Percentiles rank a stretch among this genome's conserved stretches.
Evolutionary conservation across 2,888 invertebrate genomes (phyloP).

Genomic region (Bedellia somnulentella): DNA sequence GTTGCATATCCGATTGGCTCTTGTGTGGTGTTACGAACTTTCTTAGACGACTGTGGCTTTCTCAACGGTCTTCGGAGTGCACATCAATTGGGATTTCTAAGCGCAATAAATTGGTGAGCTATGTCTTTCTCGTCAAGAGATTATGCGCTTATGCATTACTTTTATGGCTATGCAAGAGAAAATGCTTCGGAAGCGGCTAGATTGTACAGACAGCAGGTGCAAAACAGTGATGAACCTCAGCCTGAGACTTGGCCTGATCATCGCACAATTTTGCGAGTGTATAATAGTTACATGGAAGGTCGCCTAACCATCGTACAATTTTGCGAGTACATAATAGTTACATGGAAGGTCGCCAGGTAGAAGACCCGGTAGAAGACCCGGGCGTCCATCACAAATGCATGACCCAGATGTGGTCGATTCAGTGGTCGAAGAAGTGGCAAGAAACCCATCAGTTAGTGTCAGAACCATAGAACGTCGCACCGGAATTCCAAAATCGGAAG

Average conservation of each 20-base stretch:
- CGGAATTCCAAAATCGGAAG: conserved; percentile 7
- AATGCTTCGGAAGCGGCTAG: conserved; percentile 5
- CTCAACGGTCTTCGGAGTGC: conserved; percentile 1
- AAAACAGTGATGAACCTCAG: conserved; percentile 1
- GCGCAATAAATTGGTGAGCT: conserved; percentile 1
- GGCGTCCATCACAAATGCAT: conserved; percentile 4
- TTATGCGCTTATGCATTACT: conserved; percentile 6
- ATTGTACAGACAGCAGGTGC: conserved; percentile 2
- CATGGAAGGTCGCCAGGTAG: conserved; percentile 4
- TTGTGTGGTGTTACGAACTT: conserved; percentile 1
- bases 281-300: too few species aligned
- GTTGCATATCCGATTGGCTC: conserved; percentile 1
- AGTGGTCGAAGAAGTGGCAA: conserved; percentile 6
- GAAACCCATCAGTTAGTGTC: conserved; percentile 5
- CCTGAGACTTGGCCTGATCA: conserved; percentile 4
- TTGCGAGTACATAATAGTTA: conserved; percentile 5
- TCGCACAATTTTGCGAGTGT: conserved; percentile 6
- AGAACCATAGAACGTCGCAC: conserved; percentile 5
- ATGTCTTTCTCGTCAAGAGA: conserved; percentile 5
- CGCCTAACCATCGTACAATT: conserved; percentile 5
- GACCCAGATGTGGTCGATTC: conserved; percentile 6
- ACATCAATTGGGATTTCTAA: conserved; percentile 1
- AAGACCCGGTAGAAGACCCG: too few species aligned
- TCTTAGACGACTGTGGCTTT: conserved; percentile 1
- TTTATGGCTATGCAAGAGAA: too few species aligned